Evolutionary conservation across 2,797 vertebrate species (phyloP).

Genomic region (Onychomys arenicola): DNA sequence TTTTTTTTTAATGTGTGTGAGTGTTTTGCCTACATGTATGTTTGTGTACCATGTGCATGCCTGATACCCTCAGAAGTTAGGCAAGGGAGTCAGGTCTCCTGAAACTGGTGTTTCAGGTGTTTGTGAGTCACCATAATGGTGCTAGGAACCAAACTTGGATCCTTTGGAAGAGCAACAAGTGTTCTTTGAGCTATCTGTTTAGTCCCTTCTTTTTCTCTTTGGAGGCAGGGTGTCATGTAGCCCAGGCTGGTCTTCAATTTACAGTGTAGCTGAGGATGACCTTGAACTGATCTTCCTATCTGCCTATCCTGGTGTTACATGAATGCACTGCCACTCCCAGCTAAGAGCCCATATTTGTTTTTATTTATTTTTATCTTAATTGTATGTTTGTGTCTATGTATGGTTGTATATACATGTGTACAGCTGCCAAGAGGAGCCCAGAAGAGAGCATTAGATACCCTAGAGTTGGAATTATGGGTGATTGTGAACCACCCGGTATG

Average conservation of each 20-base stretch:
- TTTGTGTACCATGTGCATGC: neutral
- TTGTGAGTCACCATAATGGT: neutral
- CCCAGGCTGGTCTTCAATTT: neutral
- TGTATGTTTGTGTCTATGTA: neutral
- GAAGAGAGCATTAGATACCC: neutral
- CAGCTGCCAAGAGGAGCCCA: neutral
- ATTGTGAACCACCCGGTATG: neutral
- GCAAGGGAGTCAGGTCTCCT: neutral
- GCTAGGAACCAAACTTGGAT: neutral
- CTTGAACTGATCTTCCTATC: neutral
- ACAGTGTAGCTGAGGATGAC: neutral
- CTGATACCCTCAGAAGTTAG: neutral
- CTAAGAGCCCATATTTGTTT: neutral
- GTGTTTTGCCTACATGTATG: neutral
- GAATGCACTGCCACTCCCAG: neutral
- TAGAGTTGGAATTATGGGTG: neutral
- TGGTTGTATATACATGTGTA: too few relatives aligned
- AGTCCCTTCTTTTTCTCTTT: neutral
- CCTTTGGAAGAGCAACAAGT: neutral
- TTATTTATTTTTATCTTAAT: neutral
- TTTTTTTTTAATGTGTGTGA: neutral
- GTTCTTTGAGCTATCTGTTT: neutral
- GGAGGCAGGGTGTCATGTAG: neutral
- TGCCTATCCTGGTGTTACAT: neutral
- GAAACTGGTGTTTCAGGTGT: neutral